Evolutionary conservation across 2,113 vertebrate genomes (phyloP), one percentile per base, ranked within the genome.

Genomic region (Pachypanchax playfairii): DNA sequence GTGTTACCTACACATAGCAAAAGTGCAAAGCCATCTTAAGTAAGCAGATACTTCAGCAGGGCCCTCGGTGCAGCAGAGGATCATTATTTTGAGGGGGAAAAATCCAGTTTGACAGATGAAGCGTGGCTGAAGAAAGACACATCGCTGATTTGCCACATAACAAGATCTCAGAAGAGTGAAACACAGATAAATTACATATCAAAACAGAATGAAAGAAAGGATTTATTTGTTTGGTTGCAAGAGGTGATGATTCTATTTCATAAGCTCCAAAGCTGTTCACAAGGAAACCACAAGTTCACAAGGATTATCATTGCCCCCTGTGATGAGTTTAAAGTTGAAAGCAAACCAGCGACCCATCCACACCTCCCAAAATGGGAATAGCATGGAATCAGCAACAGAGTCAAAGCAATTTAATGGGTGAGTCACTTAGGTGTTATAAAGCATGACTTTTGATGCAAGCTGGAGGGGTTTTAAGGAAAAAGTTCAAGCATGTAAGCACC

Each of bases 21-120:
- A 44, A 22, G 66, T 73, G 78, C 77, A 86, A 85, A 91, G 88
- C 83, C 85, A 80, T 88, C 87, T 87, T 87, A 90, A 92, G 89
- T 87, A 90, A 91, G 89, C 74, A 85, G 81, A 82, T 81, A 70
- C 88, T 90, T 90, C 94, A 95, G 94, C 93, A 77, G 91, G 93
- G 93, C 92, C 79, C 93, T 90, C 71, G 88, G 94, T 93, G 94
- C 93, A 92, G 93, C 94, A 92, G 91, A 90, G 93, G 95, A 96
- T 98, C 97, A 96, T 98, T 98, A 98, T 97, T 98, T 97, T 95
- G 93, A 95, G 94, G 93, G 94, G 95, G 94, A 94, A 95, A 98
- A 98, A 96, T 94, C 94, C 93, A 89, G 93, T 95, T 96, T 98
- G 96, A 98, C 96, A 94, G 96, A 98, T 96, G 96, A 97, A 94